Evolutionary conservation across 2,797 vertebrate genomes (phyloP), one percentile per base, ranked within the genome.

Genomic region (Danio kyathit): DNA sequence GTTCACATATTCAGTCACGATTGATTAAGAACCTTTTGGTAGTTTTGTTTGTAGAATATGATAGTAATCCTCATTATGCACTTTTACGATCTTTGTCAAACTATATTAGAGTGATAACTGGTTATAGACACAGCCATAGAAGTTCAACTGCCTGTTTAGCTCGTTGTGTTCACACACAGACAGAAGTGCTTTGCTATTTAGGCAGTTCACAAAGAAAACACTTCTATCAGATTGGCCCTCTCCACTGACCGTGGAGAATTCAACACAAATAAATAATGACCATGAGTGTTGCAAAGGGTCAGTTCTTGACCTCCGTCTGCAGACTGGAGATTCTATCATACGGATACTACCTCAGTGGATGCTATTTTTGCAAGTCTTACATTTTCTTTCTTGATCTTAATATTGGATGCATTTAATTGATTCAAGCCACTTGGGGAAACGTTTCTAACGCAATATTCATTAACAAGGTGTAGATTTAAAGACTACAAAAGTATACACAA

Each of bases 301-400:
- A 74, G 21, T 79, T 81, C 48, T 75, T 80, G 77, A 61, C 59
- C 76, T 44, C 2, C 0, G 12, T 60, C 61, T 82, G 49, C 21
- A 83, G 81, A 76, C 61, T 78, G 29, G 17, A 81, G 72, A 83
- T 85, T 21, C 71, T 83, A 83, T 85, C 67, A 51, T 75, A 43
- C 40, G 38, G 29, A 69, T 49, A 76, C 73, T 72, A 43, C 60
- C 17, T 75, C 69, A 76, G 10, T 9, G 74, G 29, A 71, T 41
- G 48, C 70, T 78, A 43, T 54, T 59, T 78, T 7, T 65, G 13
- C 17, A 46, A 56, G 29, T 43, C 38, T 14, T 29, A 54, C 52
- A n/a, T 19, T 43, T 60, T 52, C 6, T 40, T 56, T 48, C 10
- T 66, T 65, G 11, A 54, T 19, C 60, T 81, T 56, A 7, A 44